Percentiles rank a stretch among this genome's conserved stretches.
Conservation (phyloP, 2,113 vertebrate genomes). For the Spilogale gracilis region DNA sequence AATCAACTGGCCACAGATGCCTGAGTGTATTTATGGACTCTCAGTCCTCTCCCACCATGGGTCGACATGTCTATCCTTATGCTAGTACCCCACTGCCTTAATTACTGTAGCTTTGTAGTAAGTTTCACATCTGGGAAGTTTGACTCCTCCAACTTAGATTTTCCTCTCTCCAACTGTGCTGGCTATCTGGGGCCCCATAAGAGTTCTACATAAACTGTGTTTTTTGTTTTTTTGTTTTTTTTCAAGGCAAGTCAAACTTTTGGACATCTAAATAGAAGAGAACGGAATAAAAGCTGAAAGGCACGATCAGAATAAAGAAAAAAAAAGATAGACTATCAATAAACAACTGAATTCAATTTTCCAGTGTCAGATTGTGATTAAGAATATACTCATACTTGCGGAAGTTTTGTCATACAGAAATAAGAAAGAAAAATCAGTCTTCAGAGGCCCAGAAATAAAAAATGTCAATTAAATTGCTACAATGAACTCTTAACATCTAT, state of each 20-base stretch:
- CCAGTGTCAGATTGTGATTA: background rate
- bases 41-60: background rate
- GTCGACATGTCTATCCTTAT: background rate
- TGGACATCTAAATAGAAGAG: background rate
- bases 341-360: background rate
- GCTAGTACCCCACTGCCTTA: background rate
- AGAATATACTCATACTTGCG: background rate
- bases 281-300: background rate
- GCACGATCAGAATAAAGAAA: background rate
- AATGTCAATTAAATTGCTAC: background rate
- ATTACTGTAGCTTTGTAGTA: background rate
- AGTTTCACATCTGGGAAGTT: background rate
- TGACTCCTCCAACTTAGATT: background rate
- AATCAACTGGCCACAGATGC: background rate
- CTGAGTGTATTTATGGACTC: background rate
- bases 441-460: constrained; percentile 13
- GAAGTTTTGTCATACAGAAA: background rate
- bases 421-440: background rate
- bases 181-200: background rate
- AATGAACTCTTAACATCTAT: background rate
- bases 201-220: background rate
- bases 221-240: background rate
- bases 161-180: background rate
- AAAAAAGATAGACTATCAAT: background rate
- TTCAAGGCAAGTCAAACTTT: background rate